Evolutionary conservation across 2,113 vertebrate genomes (phyloP), one percentile per base, ranked within the genome.

Genomic region (Phylloscopus trochiloides): DNA sequence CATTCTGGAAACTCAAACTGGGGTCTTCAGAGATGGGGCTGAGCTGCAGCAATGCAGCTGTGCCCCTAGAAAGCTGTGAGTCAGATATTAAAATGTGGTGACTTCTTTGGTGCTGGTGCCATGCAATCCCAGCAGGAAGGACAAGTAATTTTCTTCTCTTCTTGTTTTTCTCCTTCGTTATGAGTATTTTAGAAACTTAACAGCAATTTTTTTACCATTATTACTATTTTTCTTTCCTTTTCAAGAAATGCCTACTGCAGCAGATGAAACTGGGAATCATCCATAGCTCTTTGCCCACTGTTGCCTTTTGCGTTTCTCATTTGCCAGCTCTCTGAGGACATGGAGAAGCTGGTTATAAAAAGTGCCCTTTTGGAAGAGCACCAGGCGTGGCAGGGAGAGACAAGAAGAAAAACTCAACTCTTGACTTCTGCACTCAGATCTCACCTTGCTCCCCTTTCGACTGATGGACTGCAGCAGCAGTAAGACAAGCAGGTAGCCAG

Each of bases 141-240:
- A 62, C 17, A 6, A 26, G 36, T 43, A 11, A 28, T 40, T 92
- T 76, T 77, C 22, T 50, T 74, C 38, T 59, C 20, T 25, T 42
- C 21, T 71, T 50, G 13, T 25, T 91, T 86, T 84, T 29, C 34
- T 73, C 43, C 28, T 54, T 62, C 55, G 15, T 73, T 45, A 6
- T 3, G 3, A 47, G 12, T 47, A 12, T 61, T 94, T 91, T 57
- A 51, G 51, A 91, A 94, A 84, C 12, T 32, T 58, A 34, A 62
- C 0, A 3, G 17, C 1, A 7, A 36, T 0, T 2, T n/a, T 86
- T 67, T 43, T 61, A 51, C 45, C 36, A 50, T 22, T 47, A 61
- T 21, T 54, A 15, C 9, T 51, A 12, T 20, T 32, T 38, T 59
- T 83, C 17, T 48, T 67, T 45, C 12, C 52, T 80, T 74, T 61